These are phyloP conservation scores for Notoglanidium macrostoma DNA, from an alignment of 2,797 vertebrate genomes.

Conservation along the genomic window DNA sequence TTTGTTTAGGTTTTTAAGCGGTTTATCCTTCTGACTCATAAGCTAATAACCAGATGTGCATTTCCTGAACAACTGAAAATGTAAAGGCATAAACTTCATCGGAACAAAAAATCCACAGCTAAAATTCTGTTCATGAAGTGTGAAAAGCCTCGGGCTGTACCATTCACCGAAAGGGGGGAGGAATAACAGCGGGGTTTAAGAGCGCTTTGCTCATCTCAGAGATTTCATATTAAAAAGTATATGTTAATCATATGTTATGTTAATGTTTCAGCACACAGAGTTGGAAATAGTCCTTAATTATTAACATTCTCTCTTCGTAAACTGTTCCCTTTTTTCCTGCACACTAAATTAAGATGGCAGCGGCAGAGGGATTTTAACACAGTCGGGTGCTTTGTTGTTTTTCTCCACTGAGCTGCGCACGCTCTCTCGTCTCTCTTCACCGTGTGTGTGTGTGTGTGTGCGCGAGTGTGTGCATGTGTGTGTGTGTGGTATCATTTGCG, in stretches of 20 bases:
- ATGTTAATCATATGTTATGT: constrained; percentile 13
- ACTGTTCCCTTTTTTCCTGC: not conserved
- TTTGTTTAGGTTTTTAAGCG: not conserved
- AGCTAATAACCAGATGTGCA: not conserved
- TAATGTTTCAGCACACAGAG: constrained; percentile 2
- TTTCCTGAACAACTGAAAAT: not conserved
- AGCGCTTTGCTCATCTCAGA: not conserved
- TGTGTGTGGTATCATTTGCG: constrained; percentile 42
- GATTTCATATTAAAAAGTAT: constrained; percentile 2
- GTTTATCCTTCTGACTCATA: not conserved
- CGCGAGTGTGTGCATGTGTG: constrained; percentile 11
- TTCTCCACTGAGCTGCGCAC: constrained; percentile 39
- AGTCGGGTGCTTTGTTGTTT: constrained; percentile 29
- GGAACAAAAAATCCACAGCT: constrained; percentile 5
- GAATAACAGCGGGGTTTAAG: not conserved
- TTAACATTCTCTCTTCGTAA: not conserved
- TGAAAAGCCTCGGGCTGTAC: not conserved
- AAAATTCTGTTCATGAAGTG: constrained; percentile 12
- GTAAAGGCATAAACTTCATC: not conserved
- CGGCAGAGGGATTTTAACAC: constrained; percentile 29
- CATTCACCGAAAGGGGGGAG: not conserved
- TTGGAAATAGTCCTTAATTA: constrained; percentile 21
- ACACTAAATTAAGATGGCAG: constrained; percentile 21
- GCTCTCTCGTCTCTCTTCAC: constrained; percentile 24
- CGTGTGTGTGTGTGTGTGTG: constrained; percentile 7